phyloP scores from a whole-genome alignment of 2,888 invertebrate genomes.

The Diarsia dahlii region DNA sequence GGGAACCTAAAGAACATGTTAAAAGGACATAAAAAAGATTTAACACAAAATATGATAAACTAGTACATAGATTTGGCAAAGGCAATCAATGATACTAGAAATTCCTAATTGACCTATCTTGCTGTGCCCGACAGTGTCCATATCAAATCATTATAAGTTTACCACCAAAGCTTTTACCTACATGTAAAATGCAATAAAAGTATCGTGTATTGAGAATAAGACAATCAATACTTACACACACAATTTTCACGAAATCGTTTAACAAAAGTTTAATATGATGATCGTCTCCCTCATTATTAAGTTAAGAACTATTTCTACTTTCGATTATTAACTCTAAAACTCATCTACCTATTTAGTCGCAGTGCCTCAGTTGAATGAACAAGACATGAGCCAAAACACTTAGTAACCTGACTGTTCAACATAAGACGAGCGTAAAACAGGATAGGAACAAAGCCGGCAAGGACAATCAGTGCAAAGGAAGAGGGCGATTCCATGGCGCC shows the following conservation, averaged over 20 bases:
- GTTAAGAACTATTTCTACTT: not conserved
- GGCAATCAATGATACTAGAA: too few relatives aligned
- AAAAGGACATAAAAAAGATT: not conserved
- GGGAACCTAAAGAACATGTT: not conserved
- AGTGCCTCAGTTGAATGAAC: not conserved
- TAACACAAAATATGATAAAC: not conserved
- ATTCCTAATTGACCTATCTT: too few relatives aligned
- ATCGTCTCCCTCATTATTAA: not conserved
- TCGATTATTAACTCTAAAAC: not conserved
- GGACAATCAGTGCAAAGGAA: slow-evolving; percentile 88
- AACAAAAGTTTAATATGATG: not conserved
- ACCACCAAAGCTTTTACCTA: too few relatives aligned
- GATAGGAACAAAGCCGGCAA: slow-evolving; percentile 82
- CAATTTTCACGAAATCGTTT: not conserved
- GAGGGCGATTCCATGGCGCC: slow-evolving; percentile 85
- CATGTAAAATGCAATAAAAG: too few relatives aligned
- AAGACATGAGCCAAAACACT: not conserved
- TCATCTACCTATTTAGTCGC: too few relatives aligned
- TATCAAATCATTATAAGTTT: too few relatives aligned
- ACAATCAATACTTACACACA: too few relatives aligned
- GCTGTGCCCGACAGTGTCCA: too few relatives aligned
- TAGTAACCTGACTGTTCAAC: not conserved
- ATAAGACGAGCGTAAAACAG: slow-evolving; percentile 69
- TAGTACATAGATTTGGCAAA: not conserved
- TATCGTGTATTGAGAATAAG: too few relatives aligned